Evolutionary conservation across 2,113 vertebrate genomes (phyloP).

Genomic region (Channa maculata): DNA sequence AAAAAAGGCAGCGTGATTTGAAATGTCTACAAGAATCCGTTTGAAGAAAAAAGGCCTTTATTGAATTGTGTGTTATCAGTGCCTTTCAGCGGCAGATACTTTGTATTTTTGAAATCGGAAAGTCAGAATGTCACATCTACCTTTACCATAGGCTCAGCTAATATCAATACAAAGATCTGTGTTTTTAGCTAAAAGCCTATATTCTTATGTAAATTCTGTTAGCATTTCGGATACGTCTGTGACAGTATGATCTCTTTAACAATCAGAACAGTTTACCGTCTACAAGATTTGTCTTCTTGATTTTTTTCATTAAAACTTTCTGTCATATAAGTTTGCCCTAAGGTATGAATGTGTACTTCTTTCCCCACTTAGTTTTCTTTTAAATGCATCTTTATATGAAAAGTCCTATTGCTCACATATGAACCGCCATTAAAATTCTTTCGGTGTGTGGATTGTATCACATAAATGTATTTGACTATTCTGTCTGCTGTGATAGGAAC

Average conservation of each 20-base stretch:
- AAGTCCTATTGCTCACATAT: background rate
- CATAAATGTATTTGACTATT: background rate
- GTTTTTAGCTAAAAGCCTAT: background rate
- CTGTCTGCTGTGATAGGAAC: background rate
- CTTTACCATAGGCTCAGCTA: background rate
- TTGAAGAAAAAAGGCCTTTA: background rate
- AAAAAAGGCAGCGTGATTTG: background rate
- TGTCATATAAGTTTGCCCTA: background rate
- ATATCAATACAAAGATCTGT: background rate
- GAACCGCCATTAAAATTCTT: background rate
- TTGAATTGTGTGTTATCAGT: background rate
- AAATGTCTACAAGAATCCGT: background rate
- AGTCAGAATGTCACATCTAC: background rate
- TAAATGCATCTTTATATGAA: background rate
- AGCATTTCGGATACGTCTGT: background rate
- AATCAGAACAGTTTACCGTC: background rate
- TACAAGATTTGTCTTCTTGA: background rate
- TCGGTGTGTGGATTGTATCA: background rate
- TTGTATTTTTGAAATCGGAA: background rate
- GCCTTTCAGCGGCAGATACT: background rate
- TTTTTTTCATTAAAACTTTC: background rate
- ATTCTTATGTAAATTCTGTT: background rate
- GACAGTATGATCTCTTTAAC: background rate
- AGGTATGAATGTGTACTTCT: background rate
- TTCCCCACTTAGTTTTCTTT: background rate